These are phyloP conservation scores for Pseudeuparius sepicola DNA, from an alignment of 2,888 invertebrate species.

Conservation along the genomic window DNA sequence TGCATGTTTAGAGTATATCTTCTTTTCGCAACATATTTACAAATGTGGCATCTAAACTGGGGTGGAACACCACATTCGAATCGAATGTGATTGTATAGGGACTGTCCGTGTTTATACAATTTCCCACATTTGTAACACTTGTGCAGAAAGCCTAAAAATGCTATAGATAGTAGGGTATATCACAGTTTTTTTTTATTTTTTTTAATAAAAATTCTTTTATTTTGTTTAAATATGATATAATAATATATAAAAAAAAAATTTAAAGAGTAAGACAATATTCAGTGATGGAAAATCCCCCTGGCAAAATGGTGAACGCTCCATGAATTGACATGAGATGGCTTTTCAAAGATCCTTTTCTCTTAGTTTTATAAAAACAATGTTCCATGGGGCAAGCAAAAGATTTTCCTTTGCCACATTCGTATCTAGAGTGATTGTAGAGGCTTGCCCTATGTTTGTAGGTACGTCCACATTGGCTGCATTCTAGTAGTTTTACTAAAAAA, in stretches of 20 bases:
- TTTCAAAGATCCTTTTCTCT: conserved; percentile 14
- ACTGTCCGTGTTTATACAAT: conserved; percentile 21
- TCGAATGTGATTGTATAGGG: conserved; percentile 22
- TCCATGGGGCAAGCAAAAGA: conserved; percentile 13
- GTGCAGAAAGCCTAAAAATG: no score
- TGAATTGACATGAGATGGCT: no score
- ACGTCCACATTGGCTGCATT: conserved; percentile 69
- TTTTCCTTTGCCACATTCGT: conserved; percentile 20
- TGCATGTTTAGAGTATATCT: conserved; percentile 16
- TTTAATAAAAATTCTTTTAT: no score
- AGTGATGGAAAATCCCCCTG: no score
- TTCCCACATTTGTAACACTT: conserved; percentile 19
- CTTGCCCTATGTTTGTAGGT: conserved; percentile 60
- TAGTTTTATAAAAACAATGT: conserved; percentile 17
- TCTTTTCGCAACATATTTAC: conserved; percentile 14
- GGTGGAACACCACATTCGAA: conserved; percentile 25
- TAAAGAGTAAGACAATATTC: no score
- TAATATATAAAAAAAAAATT: no score
- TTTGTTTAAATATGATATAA: no score
- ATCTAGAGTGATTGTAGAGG: conserved; percentile 20
- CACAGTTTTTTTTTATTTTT: no score
- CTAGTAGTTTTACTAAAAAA: no score
- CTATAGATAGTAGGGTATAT: no score
- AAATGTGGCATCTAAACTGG: conserved; percentile 20
- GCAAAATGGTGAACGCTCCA: no score